Percentiles rank a stretch among this genome's conserved stretches.
These are phyloP conservation scores for Prinia subflava DNA, from an alignment of 2,113 vertebrate genomes.

Conservation along the genomic window DNA sequence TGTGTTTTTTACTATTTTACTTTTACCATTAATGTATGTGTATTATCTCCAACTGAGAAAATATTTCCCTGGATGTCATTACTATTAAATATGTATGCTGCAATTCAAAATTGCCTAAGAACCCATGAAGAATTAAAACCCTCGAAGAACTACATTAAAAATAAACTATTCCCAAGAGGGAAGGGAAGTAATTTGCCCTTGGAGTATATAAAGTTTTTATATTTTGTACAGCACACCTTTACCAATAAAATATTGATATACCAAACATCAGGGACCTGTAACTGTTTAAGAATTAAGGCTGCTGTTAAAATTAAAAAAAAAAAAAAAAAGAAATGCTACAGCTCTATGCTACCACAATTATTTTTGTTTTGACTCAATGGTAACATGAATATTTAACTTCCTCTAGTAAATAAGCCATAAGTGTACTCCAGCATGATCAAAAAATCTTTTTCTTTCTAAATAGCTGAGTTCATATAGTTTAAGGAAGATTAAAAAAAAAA, in stretches of 20 bases:
- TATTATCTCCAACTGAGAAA: constrained; percentile 37
- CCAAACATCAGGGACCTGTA: neutral
- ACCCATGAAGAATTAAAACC: constrained; percentile 51
- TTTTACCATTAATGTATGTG: constrained; percentile 25
- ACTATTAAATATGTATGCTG: constrained; percentile 44
- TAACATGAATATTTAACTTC: constrained; percentile 1
- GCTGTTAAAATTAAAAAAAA: neutral
- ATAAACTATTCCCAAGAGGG: constrained; percentile 13
- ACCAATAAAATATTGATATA: constrained; percentile 27
- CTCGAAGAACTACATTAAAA: constrained; percentile 42
- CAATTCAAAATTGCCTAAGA: constrained; percentile 28
- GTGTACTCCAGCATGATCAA: neutral
- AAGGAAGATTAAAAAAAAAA: neutral
- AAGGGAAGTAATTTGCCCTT: constrained; percentile 24
- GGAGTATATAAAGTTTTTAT: constrained; percentile 56
- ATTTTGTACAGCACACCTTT: constrained; percentile 7
- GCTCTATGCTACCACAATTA: neutral
- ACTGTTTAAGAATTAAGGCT: neutral
- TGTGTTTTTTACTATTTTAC: neutral
- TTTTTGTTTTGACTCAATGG: neutral
- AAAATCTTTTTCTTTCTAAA: neutral
- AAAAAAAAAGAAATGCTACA: neutral
- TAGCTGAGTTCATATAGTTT: neutral
- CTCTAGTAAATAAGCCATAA: neutral
- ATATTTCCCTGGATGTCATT: constrained; percentile 46